These are phyloP conservation scores for Aricia agestis DNA, from an alignment of 1,140 invertebrate species.

Conservation along the genomic window DNA sequence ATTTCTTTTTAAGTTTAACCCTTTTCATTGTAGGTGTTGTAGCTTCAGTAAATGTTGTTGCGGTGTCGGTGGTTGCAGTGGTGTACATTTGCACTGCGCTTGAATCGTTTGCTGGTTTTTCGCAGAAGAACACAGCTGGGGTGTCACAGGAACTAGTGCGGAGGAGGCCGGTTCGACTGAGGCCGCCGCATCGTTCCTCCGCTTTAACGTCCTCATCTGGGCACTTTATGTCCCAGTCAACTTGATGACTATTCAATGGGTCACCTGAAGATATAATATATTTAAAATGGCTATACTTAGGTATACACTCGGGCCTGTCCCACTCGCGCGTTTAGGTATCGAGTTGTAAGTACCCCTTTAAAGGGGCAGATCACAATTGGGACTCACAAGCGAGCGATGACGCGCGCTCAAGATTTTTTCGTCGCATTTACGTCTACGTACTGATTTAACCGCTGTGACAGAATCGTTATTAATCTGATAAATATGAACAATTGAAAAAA, in stretches of 20 bases:
- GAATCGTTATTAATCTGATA: too few relatives aligned
- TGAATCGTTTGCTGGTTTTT: conserved; percentile 37
- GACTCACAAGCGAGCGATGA: too few relatives aligned
- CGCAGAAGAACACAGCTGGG: conserved; percentile 53
- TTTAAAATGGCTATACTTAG: too few relatives aligned
- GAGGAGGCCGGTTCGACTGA: conserved; percentile 45
- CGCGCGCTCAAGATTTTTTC: too few relatives aligned
- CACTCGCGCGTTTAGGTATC: too few relatives aligned
- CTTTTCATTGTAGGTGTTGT: not conserved
- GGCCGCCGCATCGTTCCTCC: conserved; percentile 48
- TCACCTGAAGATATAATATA: conserved; percentile 30
- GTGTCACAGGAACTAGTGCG: conserved; percentile 38
- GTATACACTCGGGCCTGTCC: too few relatives aligned
- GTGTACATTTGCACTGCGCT: not conserved
- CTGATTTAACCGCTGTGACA: too few relatives aligned
- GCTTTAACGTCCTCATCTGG: conserved; percentile 21
- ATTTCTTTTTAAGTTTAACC: not conserved
- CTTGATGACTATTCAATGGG: conserved; percentile 29
- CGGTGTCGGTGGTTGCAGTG: not conserved
- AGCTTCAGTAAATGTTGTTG: not conserved
- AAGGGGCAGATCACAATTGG: too few relatives aligned
- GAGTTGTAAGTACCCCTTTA: too few relatives aligned
- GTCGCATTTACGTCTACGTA: too few relatives aligned
- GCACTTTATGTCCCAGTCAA: conserved; percentile 50
- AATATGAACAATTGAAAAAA: too few relatives aligned